A percentile compares a stretch with the other conserved stretches of the same genome.
phyloP scores from a whole-genome alignment of 2,888 invertebrate genomes.

The Drosophila austrosaltans region DNA sequence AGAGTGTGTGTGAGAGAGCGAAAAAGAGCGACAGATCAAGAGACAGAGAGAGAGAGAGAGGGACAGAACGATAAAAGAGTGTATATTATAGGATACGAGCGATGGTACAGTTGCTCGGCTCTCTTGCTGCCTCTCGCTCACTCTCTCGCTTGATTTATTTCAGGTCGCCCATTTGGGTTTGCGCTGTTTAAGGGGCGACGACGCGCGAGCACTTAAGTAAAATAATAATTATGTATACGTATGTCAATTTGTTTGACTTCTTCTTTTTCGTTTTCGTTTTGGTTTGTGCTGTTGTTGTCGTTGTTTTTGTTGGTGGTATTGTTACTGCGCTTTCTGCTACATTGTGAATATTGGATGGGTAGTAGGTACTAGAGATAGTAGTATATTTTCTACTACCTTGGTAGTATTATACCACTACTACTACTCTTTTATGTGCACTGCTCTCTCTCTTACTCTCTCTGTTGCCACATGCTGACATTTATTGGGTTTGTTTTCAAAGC shows the following conservation, averaged over 20 bases:
- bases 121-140: slow-evolving; percentile 31
- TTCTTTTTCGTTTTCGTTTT: slow-evolving; percentile 63
- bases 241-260: slow-evolving; percentile 81
- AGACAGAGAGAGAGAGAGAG: neutral
- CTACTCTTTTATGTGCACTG: slow-evolving; percentile 19
- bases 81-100: slow-evolving; percentile 51
- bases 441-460: neutral
- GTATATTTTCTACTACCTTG: slow-evolving; percentile 40
- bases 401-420: too few relatives aligned
- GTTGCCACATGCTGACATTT: slow-evolving; percentile 61
- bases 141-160: slow-evolving; percentile 77
- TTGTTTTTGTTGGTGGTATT: slow-evolving; percentile 29
- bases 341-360: neutral
- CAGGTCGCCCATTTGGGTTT: slow-evolving; percentile 71
- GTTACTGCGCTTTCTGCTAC: slow-evolving; percentile 6
- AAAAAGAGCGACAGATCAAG: slow-evolving; percentile 8
- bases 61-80: neutral
- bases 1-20: neutral
- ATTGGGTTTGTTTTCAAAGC: slow-evolving; percentile 80
- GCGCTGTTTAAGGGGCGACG: slow-evolving; percentile 77
- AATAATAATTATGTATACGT: slow-evolving; percentile 80
- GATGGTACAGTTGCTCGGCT: slow-evolving; percentile 46
- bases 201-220: slow-evolving; percentile 81
- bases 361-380: slow-evolving; percentile 39
- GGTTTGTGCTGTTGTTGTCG: slow-evolving; percentile 1